Evolutionary conservation across 92 coral and sea anemone genomes (phyloP).

Genomic region (Zoanthus gigantus): DNA sequence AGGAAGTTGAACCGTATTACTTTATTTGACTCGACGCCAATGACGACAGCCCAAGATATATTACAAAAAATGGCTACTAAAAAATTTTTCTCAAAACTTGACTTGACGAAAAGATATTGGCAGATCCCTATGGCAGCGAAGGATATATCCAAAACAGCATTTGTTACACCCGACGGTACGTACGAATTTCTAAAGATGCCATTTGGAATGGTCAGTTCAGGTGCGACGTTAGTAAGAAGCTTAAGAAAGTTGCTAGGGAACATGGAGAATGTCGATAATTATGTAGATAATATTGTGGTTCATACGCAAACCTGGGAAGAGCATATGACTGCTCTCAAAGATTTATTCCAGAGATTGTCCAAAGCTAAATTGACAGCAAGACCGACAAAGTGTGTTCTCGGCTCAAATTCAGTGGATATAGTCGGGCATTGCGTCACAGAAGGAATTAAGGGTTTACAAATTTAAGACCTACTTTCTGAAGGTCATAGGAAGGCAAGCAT

Average conservation of each 20-base stretch:
- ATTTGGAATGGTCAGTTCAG: conserved; percentile 37
- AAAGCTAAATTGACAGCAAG: conserved; percentile 4
- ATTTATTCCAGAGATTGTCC: conserved; percentile 7
- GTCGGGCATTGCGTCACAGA: conserved; percentile 45
- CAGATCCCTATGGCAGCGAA: conserved; percentile 46
- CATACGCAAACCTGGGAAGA: conserved; percentile 3
- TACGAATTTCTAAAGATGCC: conserved; percentile 54
- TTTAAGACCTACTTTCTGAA: conserved; percentile 39
- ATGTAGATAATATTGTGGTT: conserved; percentile 13
- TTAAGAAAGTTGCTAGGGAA: conserved; percentile 29
- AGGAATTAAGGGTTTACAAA: conserved; percentile 38
- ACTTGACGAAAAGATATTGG: conserved; percentile 50
- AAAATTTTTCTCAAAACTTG: conserved; percentile 25
- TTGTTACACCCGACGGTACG: conserved; percentile 47
- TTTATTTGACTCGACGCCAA: background rate
- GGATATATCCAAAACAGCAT: conserved; percentile 50
- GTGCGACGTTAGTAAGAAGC: conserved; percentile 24
- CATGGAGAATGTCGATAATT: conserved; percentile 12
- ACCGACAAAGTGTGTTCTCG: conserved; percentile 35
- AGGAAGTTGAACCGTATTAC: conserved; percentile 43
- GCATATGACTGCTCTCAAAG: conserved; percentile 1
- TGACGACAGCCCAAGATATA: conserved; percentile 7
- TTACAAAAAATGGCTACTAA: conserved; percentile 27
- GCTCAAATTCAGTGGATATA: conserved; percentile 22
- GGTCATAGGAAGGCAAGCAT: conserved; percentile 57